Conservation (phyloP, 2,797 vertebrate species). For the Periophthalmus magnuspinnatus region DNA sequence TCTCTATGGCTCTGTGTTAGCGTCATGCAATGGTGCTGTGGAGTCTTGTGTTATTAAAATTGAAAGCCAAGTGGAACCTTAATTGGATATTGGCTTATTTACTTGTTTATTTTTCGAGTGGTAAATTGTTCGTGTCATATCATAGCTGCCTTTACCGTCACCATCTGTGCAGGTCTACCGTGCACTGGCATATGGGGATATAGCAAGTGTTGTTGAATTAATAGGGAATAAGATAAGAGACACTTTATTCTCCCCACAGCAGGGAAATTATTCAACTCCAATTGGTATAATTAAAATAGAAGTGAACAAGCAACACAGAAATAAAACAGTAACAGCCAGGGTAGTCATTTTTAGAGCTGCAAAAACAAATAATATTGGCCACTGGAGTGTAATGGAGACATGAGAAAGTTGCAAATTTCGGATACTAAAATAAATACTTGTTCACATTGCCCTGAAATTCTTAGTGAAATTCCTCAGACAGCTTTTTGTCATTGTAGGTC, state of each 20-base stretch:
- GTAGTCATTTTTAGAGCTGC: background rate
- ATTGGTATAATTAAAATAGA: slow-evolving; percentile 6
- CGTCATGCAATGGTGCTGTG: background rate
- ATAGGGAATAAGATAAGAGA: slow-evolving; percentile 1
- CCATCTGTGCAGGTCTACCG: slow-evolving; percentile 6
- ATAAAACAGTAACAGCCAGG: slow-evolving; percentile 1
- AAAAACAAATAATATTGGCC: background rate
- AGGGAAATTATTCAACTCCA: slow-evolving; percentile 1
- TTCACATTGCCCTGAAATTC: too few species aligned
- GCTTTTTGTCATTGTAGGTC: too few species aligned
- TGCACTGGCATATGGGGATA: background rate
- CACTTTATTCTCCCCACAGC: slow-evolving; percentile 1
- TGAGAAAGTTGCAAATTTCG: background rate
- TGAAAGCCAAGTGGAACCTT: slow-evolving; percentile 11
- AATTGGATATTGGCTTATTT: slow-evolving; percentile 8
- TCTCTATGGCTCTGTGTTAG: background rate
- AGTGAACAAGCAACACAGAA: background rate
- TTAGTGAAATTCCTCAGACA: too few species aligned
- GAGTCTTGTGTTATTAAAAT: slow-evolving; percentile 4
- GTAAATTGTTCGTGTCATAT: slow-evolving; percentile 9
- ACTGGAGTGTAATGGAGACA: background rate
- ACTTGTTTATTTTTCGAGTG: slow-evolving; percentile 7
- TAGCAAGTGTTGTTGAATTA: background rate
- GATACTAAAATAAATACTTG: too few species aligned
- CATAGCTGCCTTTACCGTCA: slow-evolving; percentile 3